Percentiles rank a stretch among this genome's conserved stretches.
phyloP scores from a whole-genome alignment of 53 echinoderm and acorn worm species.

The Holothuria leucospilota region DNA sequence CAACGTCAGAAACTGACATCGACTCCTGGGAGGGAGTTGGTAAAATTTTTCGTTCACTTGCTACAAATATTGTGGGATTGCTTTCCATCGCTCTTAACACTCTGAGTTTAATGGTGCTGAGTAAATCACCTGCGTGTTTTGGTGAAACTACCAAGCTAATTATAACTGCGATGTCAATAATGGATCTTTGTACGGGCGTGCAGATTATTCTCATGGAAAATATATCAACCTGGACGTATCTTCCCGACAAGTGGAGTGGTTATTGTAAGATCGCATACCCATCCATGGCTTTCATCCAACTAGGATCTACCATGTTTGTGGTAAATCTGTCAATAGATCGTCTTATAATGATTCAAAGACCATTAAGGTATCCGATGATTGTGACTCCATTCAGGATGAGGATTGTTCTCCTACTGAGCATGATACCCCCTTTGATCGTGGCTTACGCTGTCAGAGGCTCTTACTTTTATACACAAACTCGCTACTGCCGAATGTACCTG shows the following conservation, averaged over 20 bases:
- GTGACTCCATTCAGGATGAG: slow-evolving; percentile 11
- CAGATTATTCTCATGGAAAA: slow-evolving; percentile 36
- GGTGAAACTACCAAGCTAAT: slow-evolving; percentile 36
- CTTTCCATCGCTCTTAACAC: slow-evolving; percentile 31
- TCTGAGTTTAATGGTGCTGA: slow-evolving; percentile 19
- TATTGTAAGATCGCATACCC: slow-evolving; percentile 38
- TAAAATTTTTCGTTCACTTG: slow-evolving; percentile 27
- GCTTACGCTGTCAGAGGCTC: slow-evolving; percentile 34
- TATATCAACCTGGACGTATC: slow-evolving; percentile 21
- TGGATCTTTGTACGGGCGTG: slow-evolving; percentile 24
- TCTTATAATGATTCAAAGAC: slow-evolving; percentile 17
- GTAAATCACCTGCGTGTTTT: slow-evolving; percentile 15
- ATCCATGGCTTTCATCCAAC: slow-evolving; percentile 42
- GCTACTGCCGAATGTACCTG: slow-evolving; percentile 35
- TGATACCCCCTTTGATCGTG: slow-evolving; percentile 20
- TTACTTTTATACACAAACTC: slow-evolving; percentile 20
- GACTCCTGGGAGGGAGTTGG: slow-evolving; percentile 38
- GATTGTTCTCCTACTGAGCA: background rate
- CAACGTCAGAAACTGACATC: background rate
- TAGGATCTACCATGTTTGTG: slow-evolving; percentile 32
- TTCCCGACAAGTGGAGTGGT: slow-evolving; percentile 17
- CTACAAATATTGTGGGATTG: slow-evolving; percentile 31
- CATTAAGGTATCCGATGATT: slow-evolving; percentile 8
- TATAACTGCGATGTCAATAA: slow-evolving; percentile 17
- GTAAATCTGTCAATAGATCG: slow-evolving; percentile 25